Base-by-base conservation (phyloP, 2,888 invertebrate species). In the Pollenia griseotomentosa region DNA sequence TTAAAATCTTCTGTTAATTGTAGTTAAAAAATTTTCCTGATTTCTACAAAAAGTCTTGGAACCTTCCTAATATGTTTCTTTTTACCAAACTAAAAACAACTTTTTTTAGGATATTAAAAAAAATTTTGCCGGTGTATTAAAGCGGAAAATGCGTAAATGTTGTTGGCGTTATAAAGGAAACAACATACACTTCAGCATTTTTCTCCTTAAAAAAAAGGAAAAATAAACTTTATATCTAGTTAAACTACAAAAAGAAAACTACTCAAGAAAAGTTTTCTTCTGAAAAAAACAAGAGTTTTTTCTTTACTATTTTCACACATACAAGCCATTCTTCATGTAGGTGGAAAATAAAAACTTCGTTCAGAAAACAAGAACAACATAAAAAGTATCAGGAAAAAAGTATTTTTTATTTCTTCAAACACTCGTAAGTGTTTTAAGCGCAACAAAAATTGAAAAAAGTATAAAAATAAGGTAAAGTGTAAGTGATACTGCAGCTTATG, bases 131-230 rank as follows among this genome's bases (percentile, higher is more conserved):
- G n/a, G 63, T 65, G 71, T 78, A 48, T 55, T 71, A 83, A 83
- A 80, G 80, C 73, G 83, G 71, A 87, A 87, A 83, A 87, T 83
- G 86, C 86, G 86, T 87, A 83, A 87, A 80, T 84, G 86, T 87
- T 77, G 83, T 42, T 79, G 78, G 66, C 44, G 53, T 12, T 78
- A 66, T 59, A 66, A 73, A 73, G 74, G 82, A 48, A 78, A 66
- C 40, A 84, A 42, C 44, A 66, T 16, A 63, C 16, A 23, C 51
- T 65, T 46, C 12, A 33, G 12, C 68, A 12, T 40, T 23, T 66
- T 51, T 48, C 14, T 12, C 11, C n/a, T 11, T 4, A 14, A 53
- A 12, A 8, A 59, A 55, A 16, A 42, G 16, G 1, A 0, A 51
- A 19, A 66, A 33, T 12, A 33, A 66, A 61, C 61, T 51, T 40